phyloP scores from a whole-genome alignment of 2,797 vertebrate genomes.

The Eulemur mongoz region DNA sequence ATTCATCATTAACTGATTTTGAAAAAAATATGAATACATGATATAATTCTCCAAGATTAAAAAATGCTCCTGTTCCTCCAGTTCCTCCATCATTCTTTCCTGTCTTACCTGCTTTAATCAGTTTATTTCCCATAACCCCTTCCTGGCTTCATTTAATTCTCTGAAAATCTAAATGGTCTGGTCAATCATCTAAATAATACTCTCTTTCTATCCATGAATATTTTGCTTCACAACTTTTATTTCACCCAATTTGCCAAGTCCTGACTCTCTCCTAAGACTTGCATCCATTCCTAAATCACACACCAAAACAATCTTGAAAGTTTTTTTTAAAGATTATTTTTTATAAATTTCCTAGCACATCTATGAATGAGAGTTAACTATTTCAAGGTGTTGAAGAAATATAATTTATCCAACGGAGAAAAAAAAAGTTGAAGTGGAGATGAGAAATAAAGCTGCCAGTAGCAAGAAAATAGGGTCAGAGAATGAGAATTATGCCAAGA shows the following conservation, averaged over 20 bases:
- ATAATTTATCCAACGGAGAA: not conserved
- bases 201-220: not conserved
- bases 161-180: not conserved
- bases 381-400: not conserved
- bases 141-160: not conserved
- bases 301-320: not conserved
- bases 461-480: not conserved
- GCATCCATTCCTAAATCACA: not conserved
- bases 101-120: not conserved
- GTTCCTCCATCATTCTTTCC: not conserved
- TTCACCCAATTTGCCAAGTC: not conserved
- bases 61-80: not conserved
- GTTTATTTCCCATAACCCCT: not conserved
- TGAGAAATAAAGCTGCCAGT: not conserved
- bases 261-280: not conserved
- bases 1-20: not conserved
- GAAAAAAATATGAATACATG: not conserved
- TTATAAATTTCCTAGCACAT: not conserved
- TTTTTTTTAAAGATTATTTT: not conserved
- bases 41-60: not conserved
- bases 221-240: not conserved
- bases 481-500: not conserved
- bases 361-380: not conserved
- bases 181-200: not conserved
- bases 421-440: slow-evolving; percentile 12